Evolutionary conservation across 2,113 vertebrate genomes (phyloP), one percentile per base, ranked within the genome.

Genomic region (Garra rufa): DNA sequence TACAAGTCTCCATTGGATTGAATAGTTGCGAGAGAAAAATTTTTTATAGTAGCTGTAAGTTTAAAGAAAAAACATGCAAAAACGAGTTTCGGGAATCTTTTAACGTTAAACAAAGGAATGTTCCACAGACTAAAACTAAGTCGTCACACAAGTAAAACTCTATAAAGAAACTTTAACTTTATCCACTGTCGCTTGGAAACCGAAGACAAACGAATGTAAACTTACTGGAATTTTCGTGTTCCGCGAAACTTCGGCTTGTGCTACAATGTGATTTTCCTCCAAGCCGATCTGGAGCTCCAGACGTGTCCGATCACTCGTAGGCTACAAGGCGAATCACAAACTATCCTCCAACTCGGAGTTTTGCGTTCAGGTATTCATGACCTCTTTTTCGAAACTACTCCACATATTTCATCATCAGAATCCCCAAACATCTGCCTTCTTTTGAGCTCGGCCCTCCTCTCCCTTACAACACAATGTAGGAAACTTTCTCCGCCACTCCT

Each of bases 311-410:
- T 17, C 30, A 73, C 82, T 77, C 81, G 50, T 82, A 28, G 52
- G 52, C 30, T 19, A 11, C 43, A 34, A 28, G 76, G 55, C 76
- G 52, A 73, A 24, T 61, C 55, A 41, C 70, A 70, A 84, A 63
- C 65, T 61, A 76, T 69, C 15, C 34, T 75, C 52, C 57, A 67
- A 52, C 15, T 85, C 34, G 9, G 6, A 21, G 44, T 15, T 34
- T 81, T 7, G 44, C 26, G 44, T 59, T 84, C 77, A 83, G 41
- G 85, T 85, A 81, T 79, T 85, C 76, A n/a, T 76, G 63, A 8
- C 44, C 73, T 21, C 46, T 48, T 50, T 61, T 88, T 48, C 70
- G 43, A 73, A 44, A 61, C 70, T 83, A 65, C 44, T 83, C 46
- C 65, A 41, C 63, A 73, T 83, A 83, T 73, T 82, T 86, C 82